Percentiles rank a stretch among this genome's conserved stretches.
Evolutionary conservation across 2,888 invertebrate species (phyloP).

Genomic region (Caenorhabditis sp.): DNA sequence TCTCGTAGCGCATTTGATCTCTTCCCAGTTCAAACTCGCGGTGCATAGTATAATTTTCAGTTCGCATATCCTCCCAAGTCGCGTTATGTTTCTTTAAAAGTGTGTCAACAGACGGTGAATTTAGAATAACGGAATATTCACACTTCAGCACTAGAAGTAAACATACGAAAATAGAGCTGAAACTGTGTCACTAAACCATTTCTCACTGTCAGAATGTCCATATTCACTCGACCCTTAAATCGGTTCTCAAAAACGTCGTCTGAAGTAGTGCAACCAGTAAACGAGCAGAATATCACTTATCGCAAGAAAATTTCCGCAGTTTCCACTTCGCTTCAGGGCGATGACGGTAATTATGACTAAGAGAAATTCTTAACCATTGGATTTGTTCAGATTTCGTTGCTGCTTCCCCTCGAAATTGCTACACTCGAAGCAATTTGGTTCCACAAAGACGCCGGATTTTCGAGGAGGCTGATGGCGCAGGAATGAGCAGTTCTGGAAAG

Average conservation of each 20-base stretch:
- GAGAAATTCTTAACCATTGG: not conserved
- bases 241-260: constrained; percentile 38
- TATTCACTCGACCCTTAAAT: constrained; percentile 47
- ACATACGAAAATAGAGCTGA: too few species aligned
- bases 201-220: constrained; percentile 33
- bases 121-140: too few species aligned
- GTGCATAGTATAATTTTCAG: too few species aligned
- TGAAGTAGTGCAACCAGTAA: not conserved
- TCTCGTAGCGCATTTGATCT: too few species aligned
- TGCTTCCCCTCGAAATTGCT: constrained; percentile 52
- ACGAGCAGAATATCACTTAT: constrained; percentile 54
- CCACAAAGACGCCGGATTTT: constrained; percentile 5
- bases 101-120: too few species aligned
- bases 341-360: constrained; percentile 37
- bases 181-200: not conserved
- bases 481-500: constrained; percentile 22
- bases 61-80: too few species aligned
- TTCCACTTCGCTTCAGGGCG: constrained; percentile 46
- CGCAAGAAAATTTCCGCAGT: constrained; percentile 55
- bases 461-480: constrained; percentile 39
- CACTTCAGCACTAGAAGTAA: too few species aligned
- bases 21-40: too few species aligned
- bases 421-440: constrained; percentile 17
- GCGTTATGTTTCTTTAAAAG: too few species aligned
- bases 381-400: constrained; percentile 15